Evolutionary conservation across 2,888 invertebrate species (phyloP), one percentile per base, ranked within the genome.

Genomic region (Galerucella calmariensis): DNA sequence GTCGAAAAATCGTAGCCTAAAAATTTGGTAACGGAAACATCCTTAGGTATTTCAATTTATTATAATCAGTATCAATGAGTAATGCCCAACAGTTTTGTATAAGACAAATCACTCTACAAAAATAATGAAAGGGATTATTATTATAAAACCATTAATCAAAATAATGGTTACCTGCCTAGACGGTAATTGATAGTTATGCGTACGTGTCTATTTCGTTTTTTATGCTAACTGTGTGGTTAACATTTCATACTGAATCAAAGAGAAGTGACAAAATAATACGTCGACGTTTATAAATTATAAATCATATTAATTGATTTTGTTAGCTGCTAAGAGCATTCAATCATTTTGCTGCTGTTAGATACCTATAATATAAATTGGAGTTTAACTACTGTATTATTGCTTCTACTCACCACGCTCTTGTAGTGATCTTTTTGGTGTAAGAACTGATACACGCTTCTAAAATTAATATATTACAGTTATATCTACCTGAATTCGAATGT

Each of bases 71-170:
- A 69, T 48, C 61, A 61, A 69, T 69, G 61, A 69, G 24, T 69
- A 35, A 69, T 69, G 61, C 62, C 69, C 69, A 66, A 71, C 65
- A 70, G 63, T 41, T 76, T 74, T 67, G 53, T 72, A 71, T 41
- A 75, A 75, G 75, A 79, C 71, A 76, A 78, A 79, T 78, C 72
- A 72, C 68, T 70, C 75, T 67, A 74, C 75, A 75, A 76, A 75
- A 78, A 77, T 77, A 79, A 80, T 78, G 77, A 77, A 76, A 78
- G 76, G 78, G 73, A 76, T 78, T 78, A 76, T 76, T 79, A 79
- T 81, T 82, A 78, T 78, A 80, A 78, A 80, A 77, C 72, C 81
- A 81, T 82, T 80, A 82, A 82, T 82, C 81, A 82, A 73, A 68
- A 69, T 77, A 81, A 80, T 81, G 79, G 76, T 74, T 76, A 76